Conservation (phyloP, 2,113 vertebrate genomes). For the Cynopterus brachyotis region DNA sequence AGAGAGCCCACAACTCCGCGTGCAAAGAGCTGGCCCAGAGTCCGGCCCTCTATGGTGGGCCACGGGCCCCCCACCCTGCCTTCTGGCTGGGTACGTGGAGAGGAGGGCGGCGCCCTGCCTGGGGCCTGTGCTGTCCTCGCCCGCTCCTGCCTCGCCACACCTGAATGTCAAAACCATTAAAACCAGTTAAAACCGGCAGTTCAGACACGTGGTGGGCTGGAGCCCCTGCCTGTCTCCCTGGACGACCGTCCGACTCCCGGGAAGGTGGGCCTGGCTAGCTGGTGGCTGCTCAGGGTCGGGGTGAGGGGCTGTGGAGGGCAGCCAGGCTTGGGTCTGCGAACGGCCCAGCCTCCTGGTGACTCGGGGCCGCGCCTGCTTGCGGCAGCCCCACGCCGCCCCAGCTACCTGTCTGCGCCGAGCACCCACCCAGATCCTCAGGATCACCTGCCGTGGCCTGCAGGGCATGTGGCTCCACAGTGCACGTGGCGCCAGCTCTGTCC, state of each 20-base stretch:
- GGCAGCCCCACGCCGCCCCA: background rate
- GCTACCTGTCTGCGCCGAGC: background rate
- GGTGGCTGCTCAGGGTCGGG: background rate
- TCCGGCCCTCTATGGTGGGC: no score
- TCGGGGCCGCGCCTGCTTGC: background rate
- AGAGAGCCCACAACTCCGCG: background rate
- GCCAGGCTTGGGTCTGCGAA: background rate
- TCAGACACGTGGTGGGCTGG: background rate
- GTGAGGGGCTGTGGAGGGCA: background rate
- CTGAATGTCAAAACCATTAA: background rate
- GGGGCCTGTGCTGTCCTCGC: background rate
- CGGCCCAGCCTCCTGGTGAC: accelerated
- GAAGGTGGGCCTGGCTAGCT: background rate
- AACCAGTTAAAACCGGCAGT: background rate
- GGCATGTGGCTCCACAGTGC: background rate
- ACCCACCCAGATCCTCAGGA: background rate
- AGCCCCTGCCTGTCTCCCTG: background rate
- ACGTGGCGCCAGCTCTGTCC: accelerated
- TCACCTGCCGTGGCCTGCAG: background rate
- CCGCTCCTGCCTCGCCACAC: background rate
- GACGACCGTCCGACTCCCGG: accelerated
- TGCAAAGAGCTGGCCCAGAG: accelerated
- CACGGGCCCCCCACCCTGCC: background rate
- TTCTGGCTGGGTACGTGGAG: no score
- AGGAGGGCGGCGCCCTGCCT: background rate